These are phyloP conservation scores for Philaethria dido DNA, from an alignment of 2,888 invertebrate genomes.

Conservation along the genomic window DNA sequence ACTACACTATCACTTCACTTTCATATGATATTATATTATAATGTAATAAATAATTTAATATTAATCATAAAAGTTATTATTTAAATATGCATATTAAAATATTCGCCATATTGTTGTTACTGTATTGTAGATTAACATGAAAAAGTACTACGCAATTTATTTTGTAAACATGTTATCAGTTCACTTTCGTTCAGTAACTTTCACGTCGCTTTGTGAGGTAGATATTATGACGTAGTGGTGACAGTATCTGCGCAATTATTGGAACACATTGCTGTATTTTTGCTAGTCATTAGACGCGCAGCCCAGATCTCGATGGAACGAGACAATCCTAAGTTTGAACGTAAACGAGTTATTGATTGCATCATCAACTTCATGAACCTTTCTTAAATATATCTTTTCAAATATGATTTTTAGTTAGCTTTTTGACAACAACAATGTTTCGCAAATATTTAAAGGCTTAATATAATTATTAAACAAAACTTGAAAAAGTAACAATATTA, in stretches of 20 bases:
- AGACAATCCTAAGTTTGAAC: slow-evolving; percentile 7
- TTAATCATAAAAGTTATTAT: too few relatives aligned
- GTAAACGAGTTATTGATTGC: slow-evolving; percentile 8
- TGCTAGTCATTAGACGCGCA: not conserved
- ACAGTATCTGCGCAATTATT: slow-evolving; percentile 45
- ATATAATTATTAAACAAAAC: not conserved
- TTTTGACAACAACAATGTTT: too few relatives aligned
- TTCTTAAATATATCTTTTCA: not conserved
- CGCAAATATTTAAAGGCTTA: too few relatives aligned
- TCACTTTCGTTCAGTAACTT: slow-evolving; percentile 40
- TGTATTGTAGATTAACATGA: slow-evolving; percentile 8
- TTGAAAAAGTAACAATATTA: slow-evolving; percentile 2
- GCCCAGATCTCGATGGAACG: not conserved
- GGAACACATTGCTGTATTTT: not conserved
- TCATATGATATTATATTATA: too few relatives aligned
- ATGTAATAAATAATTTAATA: too few relatives aligned
- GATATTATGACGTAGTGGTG: slow-evolving; percentile 31
- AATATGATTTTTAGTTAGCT: too few relatives aligned
- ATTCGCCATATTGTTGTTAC: not conserved
- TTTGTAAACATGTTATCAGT: slow-evolving; percentile 28
- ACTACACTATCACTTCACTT: too few relatives aligned
- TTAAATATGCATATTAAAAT: too few relatives aligned
- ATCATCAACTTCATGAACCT: not conserved
- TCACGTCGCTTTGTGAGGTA: slow-evolving; percentile 37
- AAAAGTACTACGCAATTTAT: slow-evolving; percentile 15